Conservation (phyloP, 1,140 invertebrate species). For the Cyphomyrmex costatus region DNA sequence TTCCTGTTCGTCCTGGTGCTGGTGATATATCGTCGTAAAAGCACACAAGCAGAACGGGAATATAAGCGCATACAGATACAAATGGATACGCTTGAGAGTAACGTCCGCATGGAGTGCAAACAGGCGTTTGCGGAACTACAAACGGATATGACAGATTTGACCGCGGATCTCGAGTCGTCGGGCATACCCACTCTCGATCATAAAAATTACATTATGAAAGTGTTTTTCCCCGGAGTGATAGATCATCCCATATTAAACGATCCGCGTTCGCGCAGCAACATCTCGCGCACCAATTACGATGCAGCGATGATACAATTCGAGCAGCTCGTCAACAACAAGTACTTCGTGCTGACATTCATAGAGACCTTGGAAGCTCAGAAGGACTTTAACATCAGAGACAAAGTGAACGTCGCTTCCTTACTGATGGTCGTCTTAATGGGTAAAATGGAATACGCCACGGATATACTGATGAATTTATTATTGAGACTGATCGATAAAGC, state of each 20-base stretch:
- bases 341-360: constrained; percentile 97
- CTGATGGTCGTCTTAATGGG: constrained; percentile 97
- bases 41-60: constrained; percentile 97
- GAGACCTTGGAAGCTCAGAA: constrained; percentile 97
- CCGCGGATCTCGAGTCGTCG: constrained; percentile 97
- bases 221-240: constrained; percentile 98
- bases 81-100: constrained; percentile 99
- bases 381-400: constrained; percentile 96
- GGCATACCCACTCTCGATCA: constrained; percentile 98
- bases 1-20: constrained; percentile 95
- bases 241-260: constrained; percentile 97
- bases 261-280: constrained; percentile 92
- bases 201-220: constrained; percentile 99
- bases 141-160: constrained; percentile 99
- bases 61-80: constrained; percentile 99
- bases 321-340: constrained; percentile 96
- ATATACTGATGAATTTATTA: constrained; percentile 95
- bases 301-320: constrained; percentile 98
- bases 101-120: constrained; percentile 98
- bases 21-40: constrained; percentile 95
- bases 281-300: constrained; percentile 95
- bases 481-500: constrained; percentile 96
- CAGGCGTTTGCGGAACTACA: constrained; percentile 99
- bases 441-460: constrained; percentile 98
- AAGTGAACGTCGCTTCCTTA: constrained; percentile 97